Evolutionary conservation across 2,113 vertebrate genomes (phyloP), one percentile per base, ranked within the genome.

Genomic region (Tinamus guttatus): DNA sequence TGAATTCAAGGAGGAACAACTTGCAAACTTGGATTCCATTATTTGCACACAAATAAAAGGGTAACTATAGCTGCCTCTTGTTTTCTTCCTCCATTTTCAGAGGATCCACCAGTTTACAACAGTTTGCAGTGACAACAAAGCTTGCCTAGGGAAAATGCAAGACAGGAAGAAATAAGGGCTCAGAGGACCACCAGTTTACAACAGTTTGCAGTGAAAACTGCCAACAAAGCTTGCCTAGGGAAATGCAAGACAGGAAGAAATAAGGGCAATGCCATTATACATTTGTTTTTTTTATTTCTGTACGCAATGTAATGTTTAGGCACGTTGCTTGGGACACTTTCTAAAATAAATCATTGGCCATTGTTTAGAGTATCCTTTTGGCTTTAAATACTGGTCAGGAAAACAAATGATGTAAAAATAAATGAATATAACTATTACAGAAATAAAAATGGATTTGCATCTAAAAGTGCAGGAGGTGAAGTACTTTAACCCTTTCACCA

Each of bases 371-470:
- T 96, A 97, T 97, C 94, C 96, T 98, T 98, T 98, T 98, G 97
- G 97, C 98, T 98, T 98, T 97, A 98, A 98, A 98, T 98, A 98
- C 97, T 98, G 97, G 98, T 98, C 97, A 98, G 96, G 97, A 97
- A 97, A 98, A 98, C 97, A 97, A 97, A 97, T 84, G 62, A 98
- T 97, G 97, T 98, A 98, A 98, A 98, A 98, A 98, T 97, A 98
- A 95, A 97, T 94, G 97, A 97, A 94, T 93, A 81, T 87, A 97
- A 97, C 94, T 98, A 97, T 97, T 96, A 97, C 96, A 97, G 97
- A 98, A 98, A 98, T 93, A 97, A 97, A 98, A 98, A 96, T 94
- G 97, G 95, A 96, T 97, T 97, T 98, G 97, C 90, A 95, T 98
- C 98, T 98, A 92, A 97, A 98, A 98, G 97, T 98, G 98, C 97